phyloP scores from a whole-genome alignment of 2,113 vertebrate species.

The Oxygymnocypris stewartii region DNA sequence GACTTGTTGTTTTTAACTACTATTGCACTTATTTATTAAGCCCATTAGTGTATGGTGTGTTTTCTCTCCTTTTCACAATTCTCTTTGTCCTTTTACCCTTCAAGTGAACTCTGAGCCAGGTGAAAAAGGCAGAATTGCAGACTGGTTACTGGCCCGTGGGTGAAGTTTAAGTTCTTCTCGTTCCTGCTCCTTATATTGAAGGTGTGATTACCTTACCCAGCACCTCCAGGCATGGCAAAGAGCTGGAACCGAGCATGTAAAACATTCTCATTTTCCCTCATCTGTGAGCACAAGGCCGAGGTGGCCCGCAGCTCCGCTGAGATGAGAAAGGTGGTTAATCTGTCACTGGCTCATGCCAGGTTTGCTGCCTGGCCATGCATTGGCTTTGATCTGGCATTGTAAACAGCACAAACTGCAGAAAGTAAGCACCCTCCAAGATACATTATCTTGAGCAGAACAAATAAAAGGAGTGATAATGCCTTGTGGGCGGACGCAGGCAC shows the following conservation, averaged over 20 bases:
- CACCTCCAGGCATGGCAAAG: slow-evolving; percentile 63
- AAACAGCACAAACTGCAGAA: slow-evolving; percentile 67
- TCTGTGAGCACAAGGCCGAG: slow-evolving; percentile 30
- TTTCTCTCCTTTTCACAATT: background rate
- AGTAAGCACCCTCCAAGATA: slow-evolving; percentile 64
- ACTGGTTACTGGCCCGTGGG: slow-evolving; percentile 15
- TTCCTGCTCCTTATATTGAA: background rate
- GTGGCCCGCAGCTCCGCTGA: slow-evolving; percentile 41
- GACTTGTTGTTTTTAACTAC: background rate
- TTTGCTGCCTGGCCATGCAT: slow-evolving; percentile 72
- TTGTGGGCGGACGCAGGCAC: slow-evolving; percentile 76
- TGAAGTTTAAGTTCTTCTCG: slow-evolving; percentile 1
- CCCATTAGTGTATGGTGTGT: background rate
- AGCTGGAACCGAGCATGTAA: slow-evolving; percentile 38
- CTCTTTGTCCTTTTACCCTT: slow-evolving; percentile 37
- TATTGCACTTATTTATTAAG: background rate
- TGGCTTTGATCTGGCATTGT: slow-evolving; percentile 80
- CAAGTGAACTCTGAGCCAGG: slow-evolving; percentile 4
- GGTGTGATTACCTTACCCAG: slow-evolving; percentile 58
- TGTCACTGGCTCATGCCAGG: slow-evolving; percentile 74
- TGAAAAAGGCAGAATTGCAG: background rate
- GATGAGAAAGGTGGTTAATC: slow-evolving; percentile 68
- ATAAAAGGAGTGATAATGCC: slow-evolving; percentile 78
- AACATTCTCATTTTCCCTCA: slow-evolving; percentile 44
- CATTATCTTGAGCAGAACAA: slow-evolving; percentile 76